These are phyloP conservation scores for Takifugu flavidus DNA, from an alignment of 2,113 vertebrate genomes.

Conservation along the genomic window DNA sequence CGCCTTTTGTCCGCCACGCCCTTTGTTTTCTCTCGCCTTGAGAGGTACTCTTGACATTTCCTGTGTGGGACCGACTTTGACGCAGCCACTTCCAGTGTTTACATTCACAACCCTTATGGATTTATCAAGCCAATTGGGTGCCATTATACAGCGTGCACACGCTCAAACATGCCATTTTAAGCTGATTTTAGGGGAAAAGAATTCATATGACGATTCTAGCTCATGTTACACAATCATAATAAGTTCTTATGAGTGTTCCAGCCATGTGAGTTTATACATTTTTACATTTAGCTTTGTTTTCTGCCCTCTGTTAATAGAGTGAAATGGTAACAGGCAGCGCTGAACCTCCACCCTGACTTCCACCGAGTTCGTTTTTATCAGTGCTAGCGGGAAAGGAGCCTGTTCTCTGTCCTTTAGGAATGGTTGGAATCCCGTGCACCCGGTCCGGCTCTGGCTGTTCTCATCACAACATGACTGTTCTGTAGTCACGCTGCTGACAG, in stretches of 20 bases:
- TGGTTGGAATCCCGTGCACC: slow-evolving; percentile 52
- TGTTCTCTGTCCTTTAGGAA: slow-evolving; percentile 41
- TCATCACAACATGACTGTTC: slow-evolving; percentile 15
- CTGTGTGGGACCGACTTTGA: slow-evolving; percentile 3
- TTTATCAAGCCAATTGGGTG: neutral
- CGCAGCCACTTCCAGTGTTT: neutral
- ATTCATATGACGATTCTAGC: too few relatives aligned
- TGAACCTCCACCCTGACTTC: slow-evolving; percentile 20
- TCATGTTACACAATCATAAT: too few relatives aligned
- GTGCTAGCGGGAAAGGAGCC: neutral
- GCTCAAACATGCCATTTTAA: neutral
- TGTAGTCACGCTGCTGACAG: neutral
- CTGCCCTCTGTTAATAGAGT: too few relatives aligned
- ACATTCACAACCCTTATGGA: slow-evolving; percentile 1
- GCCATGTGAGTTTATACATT: too few relatives aligned
- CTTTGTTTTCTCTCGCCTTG: slow-evolving; percentile 23
- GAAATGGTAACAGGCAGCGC: neutral
- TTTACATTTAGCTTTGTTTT: too few relatives aligned
- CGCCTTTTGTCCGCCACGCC: neutral
- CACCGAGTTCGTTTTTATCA: slow-evolving; percentile 10
- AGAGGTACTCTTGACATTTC: slow-evolving; percentile 23
- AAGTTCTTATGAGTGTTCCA: too few relatives aligned
- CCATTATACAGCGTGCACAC: neutral
- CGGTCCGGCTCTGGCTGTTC: slow-evolving; percentile 39
- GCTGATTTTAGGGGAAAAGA: too few relatives aligned